Base-by-base conservation (phyloP, 2,888 invertebrate genomes). In the Penaeus monodon region DNA sequence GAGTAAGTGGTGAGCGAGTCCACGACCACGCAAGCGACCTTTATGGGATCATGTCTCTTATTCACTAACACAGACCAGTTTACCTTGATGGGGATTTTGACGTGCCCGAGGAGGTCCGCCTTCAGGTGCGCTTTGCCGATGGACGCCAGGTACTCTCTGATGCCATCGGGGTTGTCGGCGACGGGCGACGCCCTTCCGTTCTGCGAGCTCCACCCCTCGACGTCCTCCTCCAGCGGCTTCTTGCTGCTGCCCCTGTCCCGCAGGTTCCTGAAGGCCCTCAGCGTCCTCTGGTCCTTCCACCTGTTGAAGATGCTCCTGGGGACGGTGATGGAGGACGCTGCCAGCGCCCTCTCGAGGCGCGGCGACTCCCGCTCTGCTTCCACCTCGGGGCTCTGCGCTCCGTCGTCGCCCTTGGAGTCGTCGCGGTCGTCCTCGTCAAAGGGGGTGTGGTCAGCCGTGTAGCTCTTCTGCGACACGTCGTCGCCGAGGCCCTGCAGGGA, bases 81-180 rank as follows among this genome's bases (percentile, higher is more conserved):
- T 49, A 87, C 86, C 86, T 87, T 87, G 27, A 87, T 22, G 14
- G 83, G 83, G 27, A 87, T 49, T 29, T 49, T 87, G 49, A 64
- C 70, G 29, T 78, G 64, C 27, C 83, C 86, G 24, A 87, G 27
- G 20, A 77, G 78, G 27, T 87, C 79, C 44, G 83, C 86, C 49
- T 82, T 82, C 10, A 87, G 49, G 33, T 87, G 78, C 38, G 38
- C 66, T 64, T 87, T 87, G 57, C 73, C 83, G 44, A 79, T 70
- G 14, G 44, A 8, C 29, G 82, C 49, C 17, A 87, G 68, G 73
- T 83, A 87, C 63, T 33, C 57, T 27, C 83, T 82, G 22, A 87
- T 79, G 17, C 83, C 83, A 17, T 10, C 29, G 24, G 86, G 83
- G 65, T 83, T 82, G 20, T 79, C 77, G 24, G 83, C 83, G 22